A percentile compares a stretch with the other conserved stretches of the same genome.
These are phyloP conservation scores for Drosophila quinaria DNA, from an alignment of 2,888 invertebrate genomes.

Conservation along the genomic window DNA sequence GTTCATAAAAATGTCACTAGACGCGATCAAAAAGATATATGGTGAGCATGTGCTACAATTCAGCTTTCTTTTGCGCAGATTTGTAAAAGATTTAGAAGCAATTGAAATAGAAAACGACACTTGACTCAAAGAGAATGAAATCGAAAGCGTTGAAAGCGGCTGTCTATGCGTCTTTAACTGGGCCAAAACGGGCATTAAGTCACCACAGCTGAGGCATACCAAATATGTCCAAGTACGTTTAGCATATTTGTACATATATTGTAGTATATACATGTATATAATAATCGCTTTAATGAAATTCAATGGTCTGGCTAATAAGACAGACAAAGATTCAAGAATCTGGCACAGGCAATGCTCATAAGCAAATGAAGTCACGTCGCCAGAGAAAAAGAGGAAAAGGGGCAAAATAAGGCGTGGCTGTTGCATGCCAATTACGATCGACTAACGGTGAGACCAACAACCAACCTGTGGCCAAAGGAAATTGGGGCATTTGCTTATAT, in stretches of 20 bases:
- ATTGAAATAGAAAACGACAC: conserved; percentile 76
- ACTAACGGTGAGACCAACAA: conserved; percentile 58
- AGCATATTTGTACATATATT: conserved; percentile 2
- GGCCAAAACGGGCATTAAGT: conserved; percentile 76
- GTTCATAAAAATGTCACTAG: conserved; percentile 68
- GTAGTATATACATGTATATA: conserved; percentile 21
- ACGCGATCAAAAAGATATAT: conserved; percentile 70
- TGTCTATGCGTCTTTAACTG: conserved; percentile 61
- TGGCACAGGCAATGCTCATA: conserved; percentile 61
- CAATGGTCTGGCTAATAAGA: conserved; percentile 52
- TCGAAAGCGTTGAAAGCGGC: conserved; percentile 74
- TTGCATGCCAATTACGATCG: conserved; percentile 75
- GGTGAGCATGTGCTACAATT: conserved; percentile 61
- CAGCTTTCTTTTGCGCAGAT: conserved; percentile 70
- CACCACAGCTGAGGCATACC: conserved; percentile 68
- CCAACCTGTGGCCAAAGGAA: conserved; percentile 34
- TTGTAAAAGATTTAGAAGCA: conserved; percentile 75
- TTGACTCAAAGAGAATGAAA: conserved; percentile 68
- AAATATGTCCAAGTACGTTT: conserved; percentile 64
- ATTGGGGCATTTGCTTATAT: conserved; percentile 80
- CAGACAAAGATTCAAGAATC: conserved; percentile 57
- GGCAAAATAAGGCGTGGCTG: conserved; percentile 30
- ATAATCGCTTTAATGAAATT: conserved; percentile 61
- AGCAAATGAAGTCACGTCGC: conserved; percentile 66
- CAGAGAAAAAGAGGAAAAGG: not conserved